Conservation (phyloP, 2,888 invertebrate genomes). For the Tiliacea aurago region DNA sequence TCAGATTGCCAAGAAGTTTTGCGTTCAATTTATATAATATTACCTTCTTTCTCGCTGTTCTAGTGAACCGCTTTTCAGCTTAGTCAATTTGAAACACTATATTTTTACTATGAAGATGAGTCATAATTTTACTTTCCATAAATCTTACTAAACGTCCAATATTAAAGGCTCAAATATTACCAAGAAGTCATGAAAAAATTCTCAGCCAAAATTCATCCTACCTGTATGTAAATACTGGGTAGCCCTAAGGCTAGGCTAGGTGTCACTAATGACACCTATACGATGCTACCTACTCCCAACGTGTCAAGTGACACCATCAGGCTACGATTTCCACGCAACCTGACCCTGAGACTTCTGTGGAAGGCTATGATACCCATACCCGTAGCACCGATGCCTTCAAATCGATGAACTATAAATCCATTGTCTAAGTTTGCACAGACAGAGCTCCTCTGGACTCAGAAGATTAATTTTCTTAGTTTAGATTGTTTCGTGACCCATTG, state of each 20-base stretch:
- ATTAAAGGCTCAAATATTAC: background rate
- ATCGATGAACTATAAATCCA: conserved; percentile 90
- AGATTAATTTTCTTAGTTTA: conserved; percentile 91
- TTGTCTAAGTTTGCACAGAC: conserved; percentile 90
- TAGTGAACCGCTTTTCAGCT: conserved; percentile 68
- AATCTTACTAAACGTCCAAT: background rate
- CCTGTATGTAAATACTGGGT: conserved; percentile 4
- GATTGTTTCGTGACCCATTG: conserved; percentile 91
- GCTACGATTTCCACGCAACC: conserved; percentile 45
- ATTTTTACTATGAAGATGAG: background rate
- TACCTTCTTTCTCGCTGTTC: conserved; percentile 70
- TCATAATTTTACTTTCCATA: background rate
- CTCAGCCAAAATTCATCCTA: background rate
- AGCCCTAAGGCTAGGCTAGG: too few relatives aligned
- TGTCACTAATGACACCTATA: background rate
- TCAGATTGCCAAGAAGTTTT: conserved; percentile 83
- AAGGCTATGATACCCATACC: conserved; percentile 75
- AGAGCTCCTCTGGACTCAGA: conserved; percentile 88
- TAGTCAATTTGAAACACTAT: conserved; percentile 59
- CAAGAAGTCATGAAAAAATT: background rate
- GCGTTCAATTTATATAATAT: conserved; percentile 81
- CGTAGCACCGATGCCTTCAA: conserved; percentile 83
- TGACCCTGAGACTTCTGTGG: conserved; percentile 55
- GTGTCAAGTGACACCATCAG: conserved; percentile 33
- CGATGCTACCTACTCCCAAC: background rate